Evolutionary conservation across 2,113 vertebrate genomes (phyloP).

Genomic region (Tichodroma muraria): DNA sequence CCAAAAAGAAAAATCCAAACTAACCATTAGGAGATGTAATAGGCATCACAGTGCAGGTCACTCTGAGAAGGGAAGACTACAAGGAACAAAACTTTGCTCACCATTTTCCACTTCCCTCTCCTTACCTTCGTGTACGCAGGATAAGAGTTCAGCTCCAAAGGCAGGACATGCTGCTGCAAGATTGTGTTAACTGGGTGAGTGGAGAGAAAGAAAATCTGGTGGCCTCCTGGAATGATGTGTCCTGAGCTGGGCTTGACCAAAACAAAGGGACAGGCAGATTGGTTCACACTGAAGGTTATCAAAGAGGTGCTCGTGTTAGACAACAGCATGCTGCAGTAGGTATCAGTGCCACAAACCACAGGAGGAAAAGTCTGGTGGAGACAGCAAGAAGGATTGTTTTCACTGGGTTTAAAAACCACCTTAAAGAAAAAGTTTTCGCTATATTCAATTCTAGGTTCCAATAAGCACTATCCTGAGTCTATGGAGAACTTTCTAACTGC

Average conservation of each 20-base stretch:
- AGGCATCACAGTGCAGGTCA: background rate
- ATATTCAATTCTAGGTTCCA: background rate
- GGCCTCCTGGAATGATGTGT: slow-evolving; percentile 71
- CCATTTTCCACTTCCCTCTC: background rate
- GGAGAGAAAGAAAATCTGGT: slow-evolving; percentile 82
- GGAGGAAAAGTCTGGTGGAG: slow-evolving; percentile 79
- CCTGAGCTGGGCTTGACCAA: slow-evolving; percentile 76
- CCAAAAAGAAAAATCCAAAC: background rate
- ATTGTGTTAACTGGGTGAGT: slow-evolving; percentile 68
- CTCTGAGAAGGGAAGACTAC: background rate
- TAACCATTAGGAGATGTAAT: background rate
- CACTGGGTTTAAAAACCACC: background rate
- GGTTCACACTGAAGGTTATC: slow-evolving; percentile 76
- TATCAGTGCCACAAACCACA: slow-evolving; percentile 44
- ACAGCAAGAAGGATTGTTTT: background rate
- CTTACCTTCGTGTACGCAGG: slow-evolving; percentile 79
- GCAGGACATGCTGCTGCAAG: slow-evolving; percentile 65
- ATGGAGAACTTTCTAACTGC: background rate
- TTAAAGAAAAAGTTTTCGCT: background rate
- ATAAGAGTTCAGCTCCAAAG: slow-evolving; percentile 80
- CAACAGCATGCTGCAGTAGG: slow-evolving; percentile 78
- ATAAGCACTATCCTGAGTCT: background rate
- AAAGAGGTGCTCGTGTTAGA: slow-evolving; percentile 73
- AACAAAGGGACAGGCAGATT: slow-evolving; percentile 58
- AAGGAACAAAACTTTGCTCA: background rate